Percentiles rank a stretch among this genome's conserved stretches.
These are phyloP conservation scores for Apteryx mantelli DNA, from an alignment of 2,113 vertebrate species.

Conservation along the genomic window DNA sequence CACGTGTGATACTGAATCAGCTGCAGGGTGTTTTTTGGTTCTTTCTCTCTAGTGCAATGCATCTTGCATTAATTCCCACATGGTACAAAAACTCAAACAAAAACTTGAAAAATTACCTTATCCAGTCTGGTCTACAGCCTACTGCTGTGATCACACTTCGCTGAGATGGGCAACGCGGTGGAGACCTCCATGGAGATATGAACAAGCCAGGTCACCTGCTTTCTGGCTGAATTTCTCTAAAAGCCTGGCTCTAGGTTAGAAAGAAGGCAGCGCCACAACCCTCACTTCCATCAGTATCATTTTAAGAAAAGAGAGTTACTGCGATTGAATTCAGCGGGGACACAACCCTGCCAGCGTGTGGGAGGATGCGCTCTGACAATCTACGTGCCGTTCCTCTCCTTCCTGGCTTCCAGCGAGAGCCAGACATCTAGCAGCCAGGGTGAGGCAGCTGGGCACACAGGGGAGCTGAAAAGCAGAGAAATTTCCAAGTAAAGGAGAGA, in stretches of 20 bases:
- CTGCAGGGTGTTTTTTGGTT: too few species aligned
- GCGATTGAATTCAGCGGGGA: neutral
- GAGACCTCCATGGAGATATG: neutral
- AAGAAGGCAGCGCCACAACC: neutral
- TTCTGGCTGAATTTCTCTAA: neutral
- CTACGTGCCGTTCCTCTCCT: neutral
- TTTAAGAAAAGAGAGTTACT: neutral
- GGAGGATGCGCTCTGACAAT: conserved; percentile 29
- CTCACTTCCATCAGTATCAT: neutral
- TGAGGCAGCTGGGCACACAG: conserved; percentile 64
- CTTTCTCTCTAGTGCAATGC: neutral
- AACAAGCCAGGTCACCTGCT: neutral
- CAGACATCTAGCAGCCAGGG: conserved; percentile 35
- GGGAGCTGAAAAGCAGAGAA: neutral
- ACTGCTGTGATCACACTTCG: neutral
- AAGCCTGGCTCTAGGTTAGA: fast-evolving
- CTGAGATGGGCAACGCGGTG: fast-evolving
- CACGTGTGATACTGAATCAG: neutral
- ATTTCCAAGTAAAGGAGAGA: conserved; percentile 22
- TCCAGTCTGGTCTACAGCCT: fast-evolving
- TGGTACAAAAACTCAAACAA: neutral
- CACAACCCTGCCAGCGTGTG: neutral
- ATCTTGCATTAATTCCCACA: neutral
- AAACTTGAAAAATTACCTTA: neutral
- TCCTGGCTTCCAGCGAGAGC: conserved; percentile 41